Base-by-base conservation (phyloP, 2,797 vertebrate genomes). In the Perodicticus potto region DNA sequence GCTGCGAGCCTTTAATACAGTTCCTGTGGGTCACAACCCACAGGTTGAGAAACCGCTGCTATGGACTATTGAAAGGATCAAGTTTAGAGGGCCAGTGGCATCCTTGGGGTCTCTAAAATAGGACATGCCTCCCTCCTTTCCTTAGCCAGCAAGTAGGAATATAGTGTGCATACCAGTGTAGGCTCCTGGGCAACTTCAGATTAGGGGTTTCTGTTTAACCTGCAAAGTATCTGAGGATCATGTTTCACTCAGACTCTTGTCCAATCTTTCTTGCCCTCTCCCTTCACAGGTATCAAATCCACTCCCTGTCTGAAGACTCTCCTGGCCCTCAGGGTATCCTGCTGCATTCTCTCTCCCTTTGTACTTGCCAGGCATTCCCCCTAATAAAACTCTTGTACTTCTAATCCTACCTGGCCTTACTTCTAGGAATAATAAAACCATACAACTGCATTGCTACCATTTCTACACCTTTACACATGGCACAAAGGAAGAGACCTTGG, bases 361-460 rank as follows among this genome's bases (percentile, higher is more conserved):
- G n/a, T 69, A 73, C 37, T 94, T 83, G 55, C 25, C 12, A 77
- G 57, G 59, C 37, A 93, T 85, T 94, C 72, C 55, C 55, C n/a
- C 40, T 70, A 94, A 70, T 40, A 89, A 96, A 92, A 59, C 25
- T 86, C 43, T 80, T 45, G n/a, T 12, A 82, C 55, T 76, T 94
- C 53, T 45, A 81, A 96, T 77, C 23, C 23, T 67, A 70, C 25
- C 53, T 49, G 20, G n/a, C 55, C 27, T 74, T 25, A 29, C 40
- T 95, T 91, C 86, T 85, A 86, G 40, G 27, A 94, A 13, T 37
- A 67, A 23, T 78, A 55, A 80, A 96, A 96, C 63, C 45, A 67
- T 2, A 55, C 4, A 95, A 23, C 57, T 95, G 37, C 32, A 81
- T 57, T 93, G 55, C 72, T 57, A 25, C 37, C 67, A 34, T 43